Conservation (phyloP, 2,113 vertebrate species). For the Colinus virginianus region DNA sequence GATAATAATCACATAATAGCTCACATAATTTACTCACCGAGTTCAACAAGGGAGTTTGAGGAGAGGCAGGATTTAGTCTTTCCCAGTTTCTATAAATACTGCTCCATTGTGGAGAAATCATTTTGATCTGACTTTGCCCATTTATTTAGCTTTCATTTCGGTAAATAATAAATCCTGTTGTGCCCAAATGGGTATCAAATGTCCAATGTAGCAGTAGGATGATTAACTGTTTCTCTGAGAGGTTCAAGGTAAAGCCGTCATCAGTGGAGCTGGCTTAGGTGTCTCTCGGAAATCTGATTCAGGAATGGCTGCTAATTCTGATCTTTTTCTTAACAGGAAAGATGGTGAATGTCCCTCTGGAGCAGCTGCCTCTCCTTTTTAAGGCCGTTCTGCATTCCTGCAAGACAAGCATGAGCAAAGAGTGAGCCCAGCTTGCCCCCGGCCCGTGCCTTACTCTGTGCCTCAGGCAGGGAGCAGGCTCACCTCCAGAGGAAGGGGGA, state of each 20-base stretch:
- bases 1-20: slow-evolving; percentile 34
- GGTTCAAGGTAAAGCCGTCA: slow-evolving; percentile 63
- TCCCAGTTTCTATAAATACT: slow-evolving; percentile 51
- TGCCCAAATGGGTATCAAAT: slow-evolving; percentile 63
- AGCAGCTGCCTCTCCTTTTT: slow-evolving; percentile 97
- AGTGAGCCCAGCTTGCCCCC: slow-evolving; percentile 78
- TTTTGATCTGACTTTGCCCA: slow-evolving; percentile 51
- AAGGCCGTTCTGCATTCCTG: slow-evolving; percentile 99
- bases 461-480: slow-evolving; percentile 80
- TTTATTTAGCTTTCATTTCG: slow-evolving; percentile 47
- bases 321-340: slow-evolving; percentile 83
- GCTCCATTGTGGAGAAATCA: slow-evolving; percentile 15
- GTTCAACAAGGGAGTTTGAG: slow-evolving; percentile 15
- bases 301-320: slow-evolving; percentile 24
- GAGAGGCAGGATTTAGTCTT: slow-evolving; percentile 32
- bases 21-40: not conserved
- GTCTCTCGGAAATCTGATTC: slow-evolving; percentile 57
- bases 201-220: slow-evolving; percentile 48
- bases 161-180: slow-evolving; percentile 60
- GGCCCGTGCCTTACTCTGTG: slow-evolving; percentile 71
- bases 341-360: slow-evolving; percentile 95
- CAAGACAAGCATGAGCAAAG: slow-evolving; percentile 91
- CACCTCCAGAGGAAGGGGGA: slow-evolving; percentile 50
- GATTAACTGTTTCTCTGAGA: slow-evolving; percentile 65
- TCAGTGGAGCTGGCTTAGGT: slow-evolving; percentile 49